These are phyloP conservation scores for Argya squamiceps DNA, from an alignment of 2,797 vertebrate species.

Conservation along the genomic window DNA sequence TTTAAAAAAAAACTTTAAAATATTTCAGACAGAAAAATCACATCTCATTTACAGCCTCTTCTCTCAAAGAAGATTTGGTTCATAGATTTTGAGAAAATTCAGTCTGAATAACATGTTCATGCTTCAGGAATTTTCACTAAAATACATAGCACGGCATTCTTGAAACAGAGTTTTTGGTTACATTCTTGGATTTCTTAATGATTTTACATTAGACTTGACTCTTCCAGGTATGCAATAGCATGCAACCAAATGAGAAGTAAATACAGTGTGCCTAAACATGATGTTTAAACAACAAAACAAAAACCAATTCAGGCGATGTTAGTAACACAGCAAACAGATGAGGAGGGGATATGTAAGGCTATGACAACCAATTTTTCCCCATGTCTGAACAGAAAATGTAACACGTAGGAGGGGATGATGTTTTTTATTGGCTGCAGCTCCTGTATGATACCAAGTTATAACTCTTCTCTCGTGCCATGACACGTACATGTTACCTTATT, in stretches of 20 bases:
- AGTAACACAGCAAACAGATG: not conserved
- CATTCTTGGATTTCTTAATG: not conserved
- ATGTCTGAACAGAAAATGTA: not conserved
- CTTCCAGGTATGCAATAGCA: not conserved
- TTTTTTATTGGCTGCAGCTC: not conserved
- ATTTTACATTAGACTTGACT: not conserved
- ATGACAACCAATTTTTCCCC: not conserved
- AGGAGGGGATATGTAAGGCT: not conserved
- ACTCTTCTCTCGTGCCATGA: not conserved
- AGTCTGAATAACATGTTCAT: not conserved
- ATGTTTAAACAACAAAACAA: not conserved
- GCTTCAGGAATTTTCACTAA: not conserved
- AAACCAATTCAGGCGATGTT: not conserved
- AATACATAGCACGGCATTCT: not conserved
- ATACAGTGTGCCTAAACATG: not conserved
- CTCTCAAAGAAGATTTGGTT: not conserved
- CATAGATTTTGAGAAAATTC: not conserved
- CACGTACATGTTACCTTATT: not conserved
- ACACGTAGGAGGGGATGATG: not conserved
- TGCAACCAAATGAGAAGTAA: not conserved
- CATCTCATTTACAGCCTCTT: not conserved
- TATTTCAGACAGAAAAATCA: not conserved
- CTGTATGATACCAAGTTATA: not conserved
- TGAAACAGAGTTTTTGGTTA: not conserved
- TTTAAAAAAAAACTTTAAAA: not conserved